These are phyloP conservation scores for Ladona fulva DNA, from an alignment of 1,140 invertebrate genomes.

Conservation along the genomic window DNA sequence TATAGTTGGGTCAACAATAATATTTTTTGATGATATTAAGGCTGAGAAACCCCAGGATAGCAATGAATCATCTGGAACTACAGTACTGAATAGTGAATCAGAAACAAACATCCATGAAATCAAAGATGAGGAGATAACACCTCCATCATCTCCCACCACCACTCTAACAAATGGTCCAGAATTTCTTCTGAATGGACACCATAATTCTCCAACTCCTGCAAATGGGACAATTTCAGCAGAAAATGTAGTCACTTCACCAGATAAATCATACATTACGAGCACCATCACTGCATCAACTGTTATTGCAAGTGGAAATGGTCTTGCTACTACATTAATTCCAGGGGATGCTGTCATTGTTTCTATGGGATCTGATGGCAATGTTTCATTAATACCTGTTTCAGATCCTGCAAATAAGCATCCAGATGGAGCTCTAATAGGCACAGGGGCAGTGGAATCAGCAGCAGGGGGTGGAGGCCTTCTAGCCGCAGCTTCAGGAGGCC, in stretches of 20 bases:
- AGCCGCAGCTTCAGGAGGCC: slow-evolving; percentile 22
- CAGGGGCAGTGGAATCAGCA: neutral
- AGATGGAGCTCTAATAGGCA: slow-evolving; percentile 16
- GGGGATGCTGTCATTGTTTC: slow-evolving; percentile 28
- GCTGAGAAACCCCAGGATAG: no score
- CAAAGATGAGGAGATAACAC: no score
- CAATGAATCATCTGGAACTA: slow-evolving; percentile 30
- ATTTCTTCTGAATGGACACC: neutral
- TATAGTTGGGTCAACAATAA: slow-evolving; percentile 51
- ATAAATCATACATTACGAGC: neutral
- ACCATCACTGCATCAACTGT: slow-evolving; percentile 26
- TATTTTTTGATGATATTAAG: slow-evolving; percentile 42
- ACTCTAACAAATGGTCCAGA: neutral
- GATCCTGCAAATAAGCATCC: slow-evolving; percentile 37
- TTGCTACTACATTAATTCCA: slow-evolving; percentile 24
- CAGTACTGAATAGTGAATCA: slow-evolving; percentile 7
- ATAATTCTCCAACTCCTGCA: slow-evolving; percentile 21
- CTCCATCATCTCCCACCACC: slow-evolving; percentile 23
- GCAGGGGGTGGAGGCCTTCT: neutral
- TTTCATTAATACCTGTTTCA: slow-evolving; percentile 30
- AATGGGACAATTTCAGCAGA: slow-evolving; percentile 29
- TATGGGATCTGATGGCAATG: slow-evolving; percentile 25
- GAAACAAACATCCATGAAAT: neutral
- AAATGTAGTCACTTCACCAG: slow-evolving; percentile 22
- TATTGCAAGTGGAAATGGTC: slow-evolving; percentile 23